Evolutionary conservation across 2,888 invertebrate species (phyloP), one percentile per base, ranked within the genome.

Genomic region (Standfussiana lucernea): DNA sequence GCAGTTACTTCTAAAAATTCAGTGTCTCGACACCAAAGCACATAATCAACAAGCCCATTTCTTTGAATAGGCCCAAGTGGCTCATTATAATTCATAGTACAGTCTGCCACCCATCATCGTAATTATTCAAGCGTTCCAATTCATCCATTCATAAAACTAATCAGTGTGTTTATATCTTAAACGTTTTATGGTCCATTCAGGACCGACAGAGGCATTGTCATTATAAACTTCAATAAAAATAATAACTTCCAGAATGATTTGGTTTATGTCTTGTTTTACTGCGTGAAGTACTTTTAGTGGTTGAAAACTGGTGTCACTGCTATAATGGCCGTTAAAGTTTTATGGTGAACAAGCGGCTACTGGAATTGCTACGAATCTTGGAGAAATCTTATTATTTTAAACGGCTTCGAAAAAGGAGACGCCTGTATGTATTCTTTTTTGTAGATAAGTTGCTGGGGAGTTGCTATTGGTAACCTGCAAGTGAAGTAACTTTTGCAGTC

Each of bases 61-160:
- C 28, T 53, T 77, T 50, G 24, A 62, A 82, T 80, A 67, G 53
- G 24, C 61, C 28, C n/a, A 62, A 70, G 28, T 67, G 61, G 40
- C 72, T 75, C 75, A 81, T 86, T 88, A 64, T 68, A 82, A 71
- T 87, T 78, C 74, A 78, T 53, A 66, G 64, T 72, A 73, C 66
- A 79, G 75, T 70, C 40, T 70, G 28, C 67, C 61, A 77, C 32
- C 75, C 77, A 74, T 24, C 73, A 67, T 40, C 66, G n/a, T 79
- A 74, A 83, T 83, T 79, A 83, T 79, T 80, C 72, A 78, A 82
- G 65, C 53, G n/a, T n/a, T n/a, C n/a, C 82, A 84, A 84, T 83
- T 84, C 72, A 84, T 80, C 81, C 79, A 89, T 85, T 89, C 86
- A 89, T 88, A 84, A 88, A 85, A 89, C 47, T 86, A 79, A 89